Evolutionary conservation across 2,113 vertebrate genomes (phyloP), one percentile per base, ranked within the genome.

Genomic region (Macaca fascicularis): DNA sequence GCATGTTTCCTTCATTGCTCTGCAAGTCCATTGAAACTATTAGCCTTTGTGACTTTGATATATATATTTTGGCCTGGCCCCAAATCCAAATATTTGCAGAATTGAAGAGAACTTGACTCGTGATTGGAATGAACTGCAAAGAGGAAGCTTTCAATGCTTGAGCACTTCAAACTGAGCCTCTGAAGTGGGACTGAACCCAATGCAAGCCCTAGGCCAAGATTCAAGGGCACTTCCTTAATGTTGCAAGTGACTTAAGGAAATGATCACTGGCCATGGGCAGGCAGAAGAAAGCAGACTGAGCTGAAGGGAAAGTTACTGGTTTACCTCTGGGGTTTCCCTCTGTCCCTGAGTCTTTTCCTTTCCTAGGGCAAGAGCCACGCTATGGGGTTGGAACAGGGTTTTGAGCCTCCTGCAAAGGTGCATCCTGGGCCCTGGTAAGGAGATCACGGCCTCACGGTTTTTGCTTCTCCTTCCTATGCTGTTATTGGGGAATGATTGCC

Each of bases 31-130:
- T n/a, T 59, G 55, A 59, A 59, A 35, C 20, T 45, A 6, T 27
- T 30, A 35, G 12, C 61, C 45, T 85, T 61, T 92, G 57, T 86
- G 55, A 78, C 32, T 57, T 80, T 11, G 4, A 2, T 75, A 45
- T 45, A 14, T 38, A 17, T 23, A 16, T 64, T 59, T n/a, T 88
- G 48, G 17, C 67, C 50, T 80, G 82, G 59, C 57, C 85, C 45
- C 23, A 35, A 70, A 84, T 50, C 23, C 81, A 92, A 85, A 88
- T 90, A 75, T 75, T 96, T 96, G 74, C 85, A 88, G 45, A 90
- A 84, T 6, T 50, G 70, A 74, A 81, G 91, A 93, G 67, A 93
- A 75, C 30, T 76, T 70, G 70, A 70, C 43, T 84, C 35, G 30
- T 3, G 32, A 6, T 52, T 83, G 40, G 79, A 80, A 72, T 43